Evolutionary conservation across 2,888 invertebrate genomes (phyloP).

Genomic region (Acleris sparsana): DNA sequence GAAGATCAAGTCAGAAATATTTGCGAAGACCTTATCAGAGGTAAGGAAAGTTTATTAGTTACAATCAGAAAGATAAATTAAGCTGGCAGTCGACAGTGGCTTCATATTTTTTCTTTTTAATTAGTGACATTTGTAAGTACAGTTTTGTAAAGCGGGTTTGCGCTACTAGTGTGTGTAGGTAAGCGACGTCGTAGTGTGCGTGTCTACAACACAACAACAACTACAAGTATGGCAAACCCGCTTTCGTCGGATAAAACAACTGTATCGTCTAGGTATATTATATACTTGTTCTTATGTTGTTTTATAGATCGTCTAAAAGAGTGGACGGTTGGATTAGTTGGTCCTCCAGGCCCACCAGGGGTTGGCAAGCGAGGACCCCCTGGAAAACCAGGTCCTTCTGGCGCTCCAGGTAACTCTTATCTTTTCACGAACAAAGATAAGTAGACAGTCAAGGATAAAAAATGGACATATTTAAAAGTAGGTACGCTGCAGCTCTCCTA

Average conservation of each 20-base stretch:
- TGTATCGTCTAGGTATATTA: not conserved
- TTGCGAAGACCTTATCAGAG: slow-evolving; percentile 90
- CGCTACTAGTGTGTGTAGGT: too few species aligned
- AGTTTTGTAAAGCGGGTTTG: too few species aligned
- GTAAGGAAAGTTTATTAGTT: slow-evolving; percentile 64
- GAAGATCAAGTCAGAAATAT: slow-evolving; percentile 91
- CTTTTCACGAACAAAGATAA: not conserved
- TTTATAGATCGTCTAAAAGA: slow-evolving; percentile 89
- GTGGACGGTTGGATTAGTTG: slow-evolving; percentile 83
- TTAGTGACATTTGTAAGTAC: too few species aligned
- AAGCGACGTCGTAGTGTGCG: too few species aligned
- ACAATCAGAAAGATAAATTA: not conserved
- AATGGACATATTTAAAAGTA: too few species aligned
- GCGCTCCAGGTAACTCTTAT: slow-evolving; percentile 84
- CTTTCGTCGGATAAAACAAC: too few species aligned
- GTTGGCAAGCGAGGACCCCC: slow-evolving; percentile 86
- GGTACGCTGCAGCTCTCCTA: too few species aligned
- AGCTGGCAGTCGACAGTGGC: too few species aligned
- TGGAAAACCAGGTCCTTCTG: slow-evolving; percentile 88
- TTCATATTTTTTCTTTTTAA: too few species aligned
- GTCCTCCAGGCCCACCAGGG: slow-evolving; percentile 87
- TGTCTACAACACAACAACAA: too few species aligned
- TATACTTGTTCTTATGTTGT: not conserved
- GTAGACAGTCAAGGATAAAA: too few species aligned
- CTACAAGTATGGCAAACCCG: too few species aligned